Conservation (phyloP, 2,888 invertebrate species). For the Drosophila affinis region DNA sequence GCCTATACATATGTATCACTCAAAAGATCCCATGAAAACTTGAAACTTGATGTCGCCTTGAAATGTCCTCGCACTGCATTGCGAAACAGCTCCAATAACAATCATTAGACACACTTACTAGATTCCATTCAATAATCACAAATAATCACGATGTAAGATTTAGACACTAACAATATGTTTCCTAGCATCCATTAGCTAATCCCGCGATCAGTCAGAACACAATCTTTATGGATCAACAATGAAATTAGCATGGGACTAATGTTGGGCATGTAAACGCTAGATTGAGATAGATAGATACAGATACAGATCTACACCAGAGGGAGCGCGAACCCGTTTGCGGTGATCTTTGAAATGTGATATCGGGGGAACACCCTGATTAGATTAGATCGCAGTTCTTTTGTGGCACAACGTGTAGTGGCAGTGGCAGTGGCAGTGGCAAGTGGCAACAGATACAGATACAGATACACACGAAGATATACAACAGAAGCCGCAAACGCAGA, state of each 20-base stretch:
- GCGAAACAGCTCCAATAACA: constrained; percentile 5
- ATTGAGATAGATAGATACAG: constrained; percentile 29
- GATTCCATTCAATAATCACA: constrained; percentile 25
- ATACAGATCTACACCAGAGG: constrained; percentile 9
- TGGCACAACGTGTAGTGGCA: constrained; percentile 6
- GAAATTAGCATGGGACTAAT: constrained; percentile 41
- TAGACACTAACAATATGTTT: constrained; percentile 26
- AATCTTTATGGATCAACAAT: constrained; percentile 43
- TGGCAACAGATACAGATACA: background rate
- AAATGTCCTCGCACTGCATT: background rate
- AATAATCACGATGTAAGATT: constrained; percentile 27
- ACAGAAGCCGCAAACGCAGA: constrained; percentile 16
- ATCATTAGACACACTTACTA: constrained; percentile 14
- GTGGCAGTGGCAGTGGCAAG: too few species aligned
- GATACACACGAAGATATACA: background rate
- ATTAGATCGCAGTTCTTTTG: constrained; percentile 13
- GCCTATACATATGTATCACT: too few species aligned
- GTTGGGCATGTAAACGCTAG: constrained; percentile 32
- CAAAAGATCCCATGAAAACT: too few species aligned
- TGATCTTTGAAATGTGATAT: constrained; percentile 4
- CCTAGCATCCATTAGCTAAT: constrained; percentile 38
- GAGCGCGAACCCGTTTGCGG: constrained; percentile 17
- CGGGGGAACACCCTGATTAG: background rate
- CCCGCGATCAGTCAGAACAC: constrained; percentile 18
- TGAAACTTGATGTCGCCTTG: background rate